Evolutionary conservation across 2,797 vertebrate genomes (phyloP).

Genomic region (Ceryle rudis): DNA sequence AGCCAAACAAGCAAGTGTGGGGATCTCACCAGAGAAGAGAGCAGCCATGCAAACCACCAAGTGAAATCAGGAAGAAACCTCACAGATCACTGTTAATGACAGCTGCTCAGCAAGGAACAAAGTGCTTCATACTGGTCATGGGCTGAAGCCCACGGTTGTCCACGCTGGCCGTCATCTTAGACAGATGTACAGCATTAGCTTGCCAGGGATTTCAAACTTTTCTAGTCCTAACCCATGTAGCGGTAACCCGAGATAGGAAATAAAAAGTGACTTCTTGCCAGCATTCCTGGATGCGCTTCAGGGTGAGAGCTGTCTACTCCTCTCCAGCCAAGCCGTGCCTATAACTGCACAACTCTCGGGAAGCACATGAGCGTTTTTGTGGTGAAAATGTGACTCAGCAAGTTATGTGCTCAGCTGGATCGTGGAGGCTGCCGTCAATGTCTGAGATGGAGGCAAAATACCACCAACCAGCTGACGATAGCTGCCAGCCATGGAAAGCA

Average conservation of each 20-base stretch:
- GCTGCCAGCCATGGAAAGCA: background rate
- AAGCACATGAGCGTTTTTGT: background rate
- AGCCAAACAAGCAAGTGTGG: background rate
- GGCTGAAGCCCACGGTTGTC: background rate
- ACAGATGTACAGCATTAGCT: background rate
- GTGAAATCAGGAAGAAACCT: background rate
- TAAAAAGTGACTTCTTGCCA: background rate
- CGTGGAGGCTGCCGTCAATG: background rate
- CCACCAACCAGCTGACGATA: background rate
- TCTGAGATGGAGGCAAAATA: background rate
- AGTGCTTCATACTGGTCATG: slow-evolving; percentile 48
- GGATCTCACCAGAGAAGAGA: background rate
- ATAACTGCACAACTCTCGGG: background rate
- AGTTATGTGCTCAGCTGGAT: slow-evolving; percentile 25
- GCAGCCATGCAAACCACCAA: background rate
- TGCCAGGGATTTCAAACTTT: slow-evolving; percentile 49
- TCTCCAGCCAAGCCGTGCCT: slow-evolving; percentile 38
- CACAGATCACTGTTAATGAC: slow-evolving; percentile 60
- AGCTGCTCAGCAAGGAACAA: slow-evolving; percentile 63
- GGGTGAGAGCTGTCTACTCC: slow-evolving; percentile 38
- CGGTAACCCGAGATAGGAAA: slow-evolving; percentile 53
- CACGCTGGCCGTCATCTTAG: slow-evolving; percentile 30
- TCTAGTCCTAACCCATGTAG: background rate
- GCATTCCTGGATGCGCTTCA: slow-evolving; percentile 49
- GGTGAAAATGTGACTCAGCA: slow-evolving; percentile 62